Conservation (phyloP, 1,140 invertebrate genomes). For the Andricus grossulariae region DNA sequence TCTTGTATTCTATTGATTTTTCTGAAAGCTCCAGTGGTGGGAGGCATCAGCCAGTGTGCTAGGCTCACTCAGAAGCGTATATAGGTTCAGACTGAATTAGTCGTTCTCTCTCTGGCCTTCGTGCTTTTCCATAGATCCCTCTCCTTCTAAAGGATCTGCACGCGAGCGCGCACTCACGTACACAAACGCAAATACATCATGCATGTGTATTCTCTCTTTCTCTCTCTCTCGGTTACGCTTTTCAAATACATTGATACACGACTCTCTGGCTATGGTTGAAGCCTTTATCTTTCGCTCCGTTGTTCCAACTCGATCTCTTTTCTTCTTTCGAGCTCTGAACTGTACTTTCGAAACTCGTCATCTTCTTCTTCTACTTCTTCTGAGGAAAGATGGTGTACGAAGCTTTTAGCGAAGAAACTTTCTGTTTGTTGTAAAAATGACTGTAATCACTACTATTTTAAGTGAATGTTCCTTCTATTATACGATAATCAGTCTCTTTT, state of each 20-base stretch:
- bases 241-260: constrained; percentile 32
- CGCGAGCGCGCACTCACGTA: constrained; percentile 40
- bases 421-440: too few species aligned
- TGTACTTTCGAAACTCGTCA: constrained; percentile 2
- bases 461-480: too few species aligned
- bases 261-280: constrained; percentile 23
- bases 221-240: constrained; percentile 4
- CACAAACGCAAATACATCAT: constrained; percentile 27
- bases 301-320: constrained; percentile 44
- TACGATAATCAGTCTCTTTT: too few species aligned
- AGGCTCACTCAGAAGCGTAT: constrained; percentile 53
- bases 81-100: constrained; percentile 43
- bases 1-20: constrained; percentile 77
- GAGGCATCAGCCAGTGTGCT: constrained; percentile 65
- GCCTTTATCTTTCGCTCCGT: constrained; percentile 42
- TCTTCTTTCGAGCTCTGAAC: constrained; percentile 36
- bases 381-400: background rate
- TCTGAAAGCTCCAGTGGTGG: constrained; percentile 70
- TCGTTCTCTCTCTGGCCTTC: constrained; percentile 38
- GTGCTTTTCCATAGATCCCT: constrained; percentile 37
- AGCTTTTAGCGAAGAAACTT: background rate
- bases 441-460: too few species aligned
- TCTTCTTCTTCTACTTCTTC: background rate
- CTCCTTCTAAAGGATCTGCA: constrained; percentile 34
- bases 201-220: constrained; percentile 10